phyloP scores from a whole-genome alignment of 2,113 vertebrate genomes.

The Erythrolamprus reginae region DNA sequence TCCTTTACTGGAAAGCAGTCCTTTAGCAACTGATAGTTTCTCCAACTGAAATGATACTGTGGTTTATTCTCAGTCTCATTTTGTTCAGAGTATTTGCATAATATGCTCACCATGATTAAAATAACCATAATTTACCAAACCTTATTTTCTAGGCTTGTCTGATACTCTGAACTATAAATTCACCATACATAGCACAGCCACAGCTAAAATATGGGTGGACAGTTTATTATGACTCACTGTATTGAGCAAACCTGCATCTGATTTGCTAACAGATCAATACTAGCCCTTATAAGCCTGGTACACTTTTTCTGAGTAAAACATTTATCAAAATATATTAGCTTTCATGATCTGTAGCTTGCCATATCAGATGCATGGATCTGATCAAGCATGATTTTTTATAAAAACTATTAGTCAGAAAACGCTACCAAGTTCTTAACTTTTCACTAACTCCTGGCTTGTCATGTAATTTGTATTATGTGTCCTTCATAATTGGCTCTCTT shows the following conservation, averaged over 20 bases:
- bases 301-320: background rate
- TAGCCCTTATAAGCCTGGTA: background rate
- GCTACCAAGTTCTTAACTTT: background rate
- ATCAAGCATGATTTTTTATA: background rate
- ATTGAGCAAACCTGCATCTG: background rate
- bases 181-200: background rate
- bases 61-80: background rate
- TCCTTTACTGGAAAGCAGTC: background rate
- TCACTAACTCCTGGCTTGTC: background rate
- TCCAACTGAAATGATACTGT: background rate
- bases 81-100: background rate
- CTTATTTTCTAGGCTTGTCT: background rate
- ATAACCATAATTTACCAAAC: background rate
- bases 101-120: background rate
- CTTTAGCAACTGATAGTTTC: background rate
- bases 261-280: background rate
- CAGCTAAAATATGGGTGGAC: background rate
- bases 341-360: background rate
- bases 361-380: background rate
- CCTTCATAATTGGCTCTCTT: background rate
- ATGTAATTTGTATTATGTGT: background rate
- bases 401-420: background rate
- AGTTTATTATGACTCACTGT: background rate
- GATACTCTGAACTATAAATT: background rate
- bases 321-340: background rate